phyloP scores from a whole-genome alignment of 2,888 invertebrate species.

The Leptura quadrifasciata region DNA sequence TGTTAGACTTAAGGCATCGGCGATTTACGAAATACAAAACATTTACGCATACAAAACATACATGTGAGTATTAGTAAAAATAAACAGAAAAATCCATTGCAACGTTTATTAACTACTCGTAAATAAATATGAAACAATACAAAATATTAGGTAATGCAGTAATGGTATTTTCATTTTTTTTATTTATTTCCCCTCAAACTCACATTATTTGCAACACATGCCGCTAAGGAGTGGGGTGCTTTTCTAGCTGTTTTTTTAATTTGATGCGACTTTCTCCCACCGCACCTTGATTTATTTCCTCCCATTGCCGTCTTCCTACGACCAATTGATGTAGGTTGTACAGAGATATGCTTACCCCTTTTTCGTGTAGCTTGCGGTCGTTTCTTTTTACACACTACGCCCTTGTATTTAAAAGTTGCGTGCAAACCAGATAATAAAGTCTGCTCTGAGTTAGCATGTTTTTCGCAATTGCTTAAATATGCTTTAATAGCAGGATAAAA shows the following conservation, averaged over 20 bases:
- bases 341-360: neutral
- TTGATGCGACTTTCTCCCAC: neutral
- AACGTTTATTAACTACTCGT: too few species aligned
- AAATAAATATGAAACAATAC: too few species aligned
- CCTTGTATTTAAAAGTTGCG: neutral
- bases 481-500: too few species aligned
- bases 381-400: neutral
- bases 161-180: too few species aligned
- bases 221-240: neutral
- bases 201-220: too few species aligned
- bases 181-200: too few species aligned
- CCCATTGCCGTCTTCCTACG: neutral
- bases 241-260: neutral
- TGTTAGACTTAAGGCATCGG: too few species aligned
- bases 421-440: neutral
- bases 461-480: neutral
- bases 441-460: neutral
- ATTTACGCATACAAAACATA: too few species aligned
- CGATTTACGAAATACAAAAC: too few species aligned
- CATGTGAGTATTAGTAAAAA: too few species aligned
- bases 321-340: neutral
- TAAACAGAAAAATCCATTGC: too few species aligned
- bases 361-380: neutral
- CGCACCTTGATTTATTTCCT: neutral
- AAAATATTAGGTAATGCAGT: too few species aligned